Conservation (phyloP, 1,140 invertebrate genomes). For the Eurosta solidaginis region DNA sequence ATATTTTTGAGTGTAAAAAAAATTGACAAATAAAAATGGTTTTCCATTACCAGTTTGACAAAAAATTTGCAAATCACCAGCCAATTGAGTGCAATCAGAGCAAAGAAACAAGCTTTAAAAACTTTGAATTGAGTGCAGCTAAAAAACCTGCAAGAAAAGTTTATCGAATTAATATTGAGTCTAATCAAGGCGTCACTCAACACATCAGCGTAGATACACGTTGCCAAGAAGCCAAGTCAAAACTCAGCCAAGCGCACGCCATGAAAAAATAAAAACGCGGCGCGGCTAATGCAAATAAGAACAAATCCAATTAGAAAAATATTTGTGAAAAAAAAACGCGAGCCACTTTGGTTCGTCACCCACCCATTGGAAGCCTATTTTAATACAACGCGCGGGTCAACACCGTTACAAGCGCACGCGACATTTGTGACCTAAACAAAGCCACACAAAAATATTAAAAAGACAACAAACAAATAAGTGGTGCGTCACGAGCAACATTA, state of each 20-base stretch:
- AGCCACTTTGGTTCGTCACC: not conserved
- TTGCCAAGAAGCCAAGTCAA: constrained; percentile 6
- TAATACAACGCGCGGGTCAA: not conserved
- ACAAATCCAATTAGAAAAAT: constrained; percentile 24
- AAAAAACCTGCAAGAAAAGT: not conserved
- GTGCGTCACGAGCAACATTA: not conserved
- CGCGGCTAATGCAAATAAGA: constrained; percentile 2
- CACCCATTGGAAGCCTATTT: not conserved
- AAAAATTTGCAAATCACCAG: too few relatives aligned
- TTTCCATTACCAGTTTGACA: not conserved
- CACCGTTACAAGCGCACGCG: not conserved
- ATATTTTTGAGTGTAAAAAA: too few relatives aligned
- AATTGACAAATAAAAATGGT: too few relatives aligned
- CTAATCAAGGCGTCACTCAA: not conserved
- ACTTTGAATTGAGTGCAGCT: not conserved
- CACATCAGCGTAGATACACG: not conserved
- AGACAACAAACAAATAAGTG: too few relatives aligned
- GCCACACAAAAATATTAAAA: not conserved
- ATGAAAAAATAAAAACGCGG: not conserved
- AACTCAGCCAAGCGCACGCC: not conserved
- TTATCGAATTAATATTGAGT: not conserved
- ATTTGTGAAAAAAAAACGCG: not conserved
- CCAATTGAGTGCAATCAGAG: too few relatives aligned
- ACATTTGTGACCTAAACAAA: not conserved
- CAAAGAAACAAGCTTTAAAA: not conserved